Conservation (phyloP, 2,888 invertebrate species). For the Acanthosoma haemorrhoidale region DNA sequence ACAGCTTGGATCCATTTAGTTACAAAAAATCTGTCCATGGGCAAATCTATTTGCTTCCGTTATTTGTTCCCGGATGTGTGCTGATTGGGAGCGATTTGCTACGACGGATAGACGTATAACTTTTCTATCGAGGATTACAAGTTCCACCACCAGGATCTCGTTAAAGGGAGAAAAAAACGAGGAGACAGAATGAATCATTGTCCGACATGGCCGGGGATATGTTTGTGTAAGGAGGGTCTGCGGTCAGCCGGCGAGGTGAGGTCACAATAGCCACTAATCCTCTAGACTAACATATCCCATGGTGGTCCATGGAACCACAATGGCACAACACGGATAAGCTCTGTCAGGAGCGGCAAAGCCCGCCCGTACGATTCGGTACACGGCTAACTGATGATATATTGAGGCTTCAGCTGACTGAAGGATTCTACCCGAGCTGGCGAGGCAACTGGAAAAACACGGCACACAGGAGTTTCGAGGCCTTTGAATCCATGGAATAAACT, state of each 20-base stretch:
- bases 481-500: no score
- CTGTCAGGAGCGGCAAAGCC: background rate
- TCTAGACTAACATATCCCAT: background rate
- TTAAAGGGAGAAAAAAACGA: constrained; percentile 1
- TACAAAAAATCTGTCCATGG: no score
- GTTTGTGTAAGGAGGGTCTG: background rate
- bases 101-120: no score
- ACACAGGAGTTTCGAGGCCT: no score
- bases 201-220: background rate
- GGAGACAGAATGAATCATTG: background rate
- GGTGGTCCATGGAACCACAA: background rate
- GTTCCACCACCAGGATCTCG: no score
- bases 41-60: no score
- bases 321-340: no score
- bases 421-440: background rate
- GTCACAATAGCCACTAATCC: background rate
- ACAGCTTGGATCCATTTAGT: no score
- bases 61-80: no score
- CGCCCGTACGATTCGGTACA: background rate
- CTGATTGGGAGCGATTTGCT: no score
- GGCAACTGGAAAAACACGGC: background rate
- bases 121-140: no score
- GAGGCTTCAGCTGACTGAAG: background rate
- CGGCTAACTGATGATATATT: constrained; percentile 8
- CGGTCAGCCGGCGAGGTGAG: background rate